These are phyloP conservation scores for Syrrhaptes paradoxus DNA, from an alignment of 2,113 vertebrate genomes.

Conservation along the genomic window DNA sequence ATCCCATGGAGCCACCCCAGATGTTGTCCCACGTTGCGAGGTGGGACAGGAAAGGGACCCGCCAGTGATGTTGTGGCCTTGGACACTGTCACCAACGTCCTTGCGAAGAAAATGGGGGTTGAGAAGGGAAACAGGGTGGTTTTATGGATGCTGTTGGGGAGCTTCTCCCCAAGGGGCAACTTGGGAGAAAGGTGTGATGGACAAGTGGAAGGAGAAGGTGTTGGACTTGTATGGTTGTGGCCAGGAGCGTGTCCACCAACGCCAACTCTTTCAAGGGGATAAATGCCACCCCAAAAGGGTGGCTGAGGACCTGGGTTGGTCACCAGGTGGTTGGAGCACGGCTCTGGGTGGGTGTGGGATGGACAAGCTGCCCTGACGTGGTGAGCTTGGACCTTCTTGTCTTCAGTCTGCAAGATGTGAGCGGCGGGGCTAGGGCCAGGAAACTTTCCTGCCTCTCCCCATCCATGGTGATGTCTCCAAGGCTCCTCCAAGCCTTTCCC, in stretches of 20 bases:
- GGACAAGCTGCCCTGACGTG: not conserved
- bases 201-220: not conserved
- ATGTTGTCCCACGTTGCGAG: not conserved
- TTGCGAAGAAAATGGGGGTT: not conserved
- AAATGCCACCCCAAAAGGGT: not conserved
- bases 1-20: not conserved
- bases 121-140: not conserved
- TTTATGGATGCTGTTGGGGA: not conserved
- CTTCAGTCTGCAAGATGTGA: not conserved
- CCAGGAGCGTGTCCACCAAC: not conserved
- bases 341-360: not conserved
- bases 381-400: not conserved
- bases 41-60: not conserved
- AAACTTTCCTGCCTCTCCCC: not conserved
- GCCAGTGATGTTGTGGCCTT: not conserved
- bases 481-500: not conserved
- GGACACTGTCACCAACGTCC: not conserved
- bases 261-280: not conserved
- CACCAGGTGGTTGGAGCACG: not conserved
- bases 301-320: not conserved
- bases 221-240: not conserved
- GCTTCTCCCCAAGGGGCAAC: not conserved
- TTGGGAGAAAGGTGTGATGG: not conserved
- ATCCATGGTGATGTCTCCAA: not conserved
- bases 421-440: not conserved